Base-by-base conservation (phyloP, 2,113 vertebrate species). In the Stegastes partitus region DNA sequence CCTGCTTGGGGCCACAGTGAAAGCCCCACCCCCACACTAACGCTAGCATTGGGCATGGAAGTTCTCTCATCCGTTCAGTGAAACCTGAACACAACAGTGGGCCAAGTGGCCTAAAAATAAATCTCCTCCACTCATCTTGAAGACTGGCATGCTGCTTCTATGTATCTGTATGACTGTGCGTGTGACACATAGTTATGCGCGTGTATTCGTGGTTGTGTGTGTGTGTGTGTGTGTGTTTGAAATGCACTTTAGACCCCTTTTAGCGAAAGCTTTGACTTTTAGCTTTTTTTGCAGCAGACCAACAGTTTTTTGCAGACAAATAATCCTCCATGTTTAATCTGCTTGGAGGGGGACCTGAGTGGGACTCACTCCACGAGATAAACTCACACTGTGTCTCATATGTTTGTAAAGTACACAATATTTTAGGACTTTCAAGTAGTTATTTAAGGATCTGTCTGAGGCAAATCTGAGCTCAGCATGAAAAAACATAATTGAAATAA, bases 91-190 rank as follows among this genome's bases (percentile, higher is more conserved):
- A 90, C 81, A 88, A 79, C 82, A 89, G 78, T 84, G 81, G 78
- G 64, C 86, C 82, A 71, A 87, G 76, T 79, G 84, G 75, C 84
- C 91, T 90, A 88, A 92, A 92, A 94, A 93, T 92, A 93, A 93
- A 90, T 80, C 86, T 89, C 49, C 81, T 79, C 79, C 76, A 74
- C 78, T 83, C 74, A 64, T 85, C 81, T 91, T 79, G 57, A 87
- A 88, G 81, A 78, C 86, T 72, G 68, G 71, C 81, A 74, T 84
- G 72, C 74, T 77, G 73, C 88, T 81, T 76, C 73, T 75, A 54
- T 87, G 67, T 82, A 6, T 67, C 1, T 87, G 64, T 67, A 63
- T 53, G 23, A 69, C 53, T 47, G 57, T 74, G 39, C 51, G 66
- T 67, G 50, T 14, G 18, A 18, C 22, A 58, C 54, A 68, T 14